These are phyloP conservation scores for Biston stratarius DNA, from an alignment of 2,888 invertebrate species.

Conservation along the genomic window DNA sequence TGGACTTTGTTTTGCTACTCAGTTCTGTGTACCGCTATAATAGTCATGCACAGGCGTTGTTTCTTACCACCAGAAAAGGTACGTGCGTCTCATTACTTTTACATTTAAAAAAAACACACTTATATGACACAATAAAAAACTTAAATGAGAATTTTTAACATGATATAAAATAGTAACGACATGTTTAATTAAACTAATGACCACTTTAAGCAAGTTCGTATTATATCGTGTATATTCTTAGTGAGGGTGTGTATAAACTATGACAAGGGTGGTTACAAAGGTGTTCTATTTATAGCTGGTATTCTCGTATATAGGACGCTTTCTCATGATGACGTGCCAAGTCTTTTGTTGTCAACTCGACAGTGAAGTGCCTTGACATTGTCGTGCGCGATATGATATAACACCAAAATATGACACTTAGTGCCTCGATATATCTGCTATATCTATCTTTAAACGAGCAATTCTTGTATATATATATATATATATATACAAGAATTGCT, in stretches of 20 bases:
- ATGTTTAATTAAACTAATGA: conserved; percentile 1
- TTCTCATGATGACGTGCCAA: conserved; percentile 29
- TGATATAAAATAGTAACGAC: neutral
- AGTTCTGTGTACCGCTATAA: too few relatives aligned
- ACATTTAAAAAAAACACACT: neutral
- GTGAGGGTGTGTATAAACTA: neutral
- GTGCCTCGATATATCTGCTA: neutral
- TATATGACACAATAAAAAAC: too few relatives aligned
- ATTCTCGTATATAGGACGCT: conserved; percentile 17
- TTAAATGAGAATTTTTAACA: neutral
- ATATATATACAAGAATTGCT: too few relatives aligned
- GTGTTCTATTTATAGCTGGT: conserved; percentile 36
- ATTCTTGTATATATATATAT: too few relatives aligned
- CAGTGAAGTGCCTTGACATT: conserved; percentile 25
- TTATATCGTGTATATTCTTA: neutral
- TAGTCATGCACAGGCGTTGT: too few relatives aligned
- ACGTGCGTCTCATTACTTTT: neutral
- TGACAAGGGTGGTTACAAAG: conserved; percentile 36
- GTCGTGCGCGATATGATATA: conserved; percentile 16
- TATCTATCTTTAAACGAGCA: too few relatives aligned
- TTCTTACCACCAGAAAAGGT: too few relatives aligned
- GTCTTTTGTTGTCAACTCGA: conserved; percentile 31
- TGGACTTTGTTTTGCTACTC: too few relatives aligned
- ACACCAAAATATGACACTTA: neutral
- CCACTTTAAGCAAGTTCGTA: neutral